Base-by-base conservation (phyloP, 2,113 vertebrate species). In the Pholis gunnellus region DNA sequence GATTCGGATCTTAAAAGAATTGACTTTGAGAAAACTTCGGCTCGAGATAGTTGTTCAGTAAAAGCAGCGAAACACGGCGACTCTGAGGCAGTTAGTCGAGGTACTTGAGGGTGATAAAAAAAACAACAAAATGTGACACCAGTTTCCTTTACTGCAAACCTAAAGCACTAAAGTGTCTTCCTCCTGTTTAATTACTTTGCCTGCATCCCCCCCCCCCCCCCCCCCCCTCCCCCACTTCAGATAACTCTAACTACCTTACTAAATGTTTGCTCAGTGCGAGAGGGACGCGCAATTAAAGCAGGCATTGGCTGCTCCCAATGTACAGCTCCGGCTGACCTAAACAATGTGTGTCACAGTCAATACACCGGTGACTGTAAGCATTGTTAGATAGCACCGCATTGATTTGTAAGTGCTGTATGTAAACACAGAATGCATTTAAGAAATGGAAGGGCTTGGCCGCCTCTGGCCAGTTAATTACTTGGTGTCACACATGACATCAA, bases 391-490 rank as follows among this genome's bases (percentile, higher is more conserved):
- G 75, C 42, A 2, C 10, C 2, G 31, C 74, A 84, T 85, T 73
- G 89, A 90, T 89, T 79, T 74, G 10, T 65, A 64, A 67, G 42
- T 60, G 36, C 22, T 78, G 82, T 79, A 78, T 79, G 52, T 44
- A 34, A 83, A 69, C 56, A 34, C 67, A 44, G 42, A 54, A 75
- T 67, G 46, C 50, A 8, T 59, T 82, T 74, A 38, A 38, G 67
- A 78, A 88, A 74, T 69, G 78, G 31, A 77, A 57, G 52, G 52
- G 31, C 46, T 27, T 27, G 65, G 38, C 71, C 42, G 84, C 84
- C 79, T 79, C 67, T 34, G 82, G 82, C 60, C 71, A 85, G 59
- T 78, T 84, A 78, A 90, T 91, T 86, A 89, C 57, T 61, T 11
- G 52, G 64, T 82, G 81, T 89, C 83, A 81, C 74, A 52, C 56